Base-by-base conservation (phyloP, 1,140 invertebrate genomes). In the Cheumatopsyche charites region DNA sequence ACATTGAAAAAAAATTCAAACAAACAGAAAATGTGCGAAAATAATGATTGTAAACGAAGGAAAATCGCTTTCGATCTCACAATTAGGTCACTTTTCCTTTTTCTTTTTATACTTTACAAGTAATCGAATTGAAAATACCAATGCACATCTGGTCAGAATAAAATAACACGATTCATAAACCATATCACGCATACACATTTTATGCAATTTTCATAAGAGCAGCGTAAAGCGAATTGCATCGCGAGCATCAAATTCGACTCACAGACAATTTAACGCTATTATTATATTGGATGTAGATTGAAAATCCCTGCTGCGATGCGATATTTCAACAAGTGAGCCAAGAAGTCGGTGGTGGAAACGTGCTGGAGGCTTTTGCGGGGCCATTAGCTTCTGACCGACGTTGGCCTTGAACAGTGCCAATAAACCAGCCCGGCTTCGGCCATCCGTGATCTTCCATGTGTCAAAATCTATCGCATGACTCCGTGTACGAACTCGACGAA, bases 351-450 rank as follows among this genome's bases (percentile, higher is more conserved):
- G 62, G 26, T 19, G 1, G 47, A 3, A 26, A 47, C 29, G 55
- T 67, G 62, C 41, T 47, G 63, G 23, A 72, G 62, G 42, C 52
- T 41, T 61, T 61, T 23, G 17, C 42, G 67, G 68, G 69, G 49
- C n/a, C 73, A 70, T 71, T 71, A 71, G 73, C 73, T 74, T 68
- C 23, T 74, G 69, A 70, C 72, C 72, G 73, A 65, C 7, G 12
- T 15, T 74, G 69, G 69, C 73, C 73, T 74, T 74, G 73, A 71
- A 67, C 65, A 61, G 43, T 66, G 73, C 73, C 73, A 71, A 74
- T 74, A 74, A 65, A 62, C 73, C 72, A 68, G 41, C 55, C 21
- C 55, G 55, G 29, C 29, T 36, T 9, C 43, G 15, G 23, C 55
- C 21, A 58, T 58, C 55, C 69, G 47, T 42, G 73, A 49, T 66